Conservation (phyloP, 2,797 vertebrate species). For the Denticeps clupeoides region DNA sequence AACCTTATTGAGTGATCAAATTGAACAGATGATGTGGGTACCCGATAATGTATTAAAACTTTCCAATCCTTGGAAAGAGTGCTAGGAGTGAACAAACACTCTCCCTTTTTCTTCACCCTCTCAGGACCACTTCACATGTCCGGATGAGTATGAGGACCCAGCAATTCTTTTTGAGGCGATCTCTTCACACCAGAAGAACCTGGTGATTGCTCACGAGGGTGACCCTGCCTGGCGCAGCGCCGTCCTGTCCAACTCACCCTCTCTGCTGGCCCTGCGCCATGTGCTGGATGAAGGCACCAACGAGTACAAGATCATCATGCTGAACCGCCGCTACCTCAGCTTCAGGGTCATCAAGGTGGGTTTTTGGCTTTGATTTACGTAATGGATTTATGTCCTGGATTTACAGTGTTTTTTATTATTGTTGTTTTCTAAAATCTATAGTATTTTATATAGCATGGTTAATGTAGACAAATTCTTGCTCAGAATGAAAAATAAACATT, state of each 20-base stretch:
- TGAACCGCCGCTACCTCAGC: slow-evolving; percentile 90
- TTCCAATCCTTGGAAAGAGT: too few relatives aligned
- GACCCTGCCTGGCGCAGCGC: slow-evolving; percentile 96
- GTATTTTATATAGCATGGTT: too few relatives aligned
- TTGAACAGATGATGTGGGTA: too few relatives aligned
- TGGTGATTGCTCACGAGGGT: slow-evolving; percentile 93
- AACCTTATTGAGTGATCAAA: too few relatives aligned
- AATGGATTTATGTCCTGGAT: too few relatives aligned
- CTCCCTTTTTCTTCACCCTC: not conserved
- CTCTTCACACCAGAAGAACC: slow-evolving; percentile 80
- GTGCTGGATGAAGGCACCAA: slow-evolving; percentile 96
- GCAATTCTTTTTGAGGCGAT: slow-evolving; percentile 91
- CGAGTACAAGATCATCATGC: slow-evolving; percentile 97
- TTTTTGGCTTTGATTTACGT: too few relatives aligned
- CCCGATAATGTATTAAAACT: too few relatives aligned
- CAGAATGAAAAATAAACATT: too few relatives aligned
- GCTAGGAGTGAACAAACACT: not conserved
- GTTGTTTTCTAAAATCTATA: too few relatives aligned
- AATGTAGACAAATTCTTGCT: too few relatives aligned
- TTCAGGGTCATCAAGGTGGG: slow-evolving; percentile 93
- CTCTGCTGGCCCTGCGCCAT: slow-evolving; percentile 86
- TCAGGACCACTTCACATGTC: slow-evolving; percentile 97
- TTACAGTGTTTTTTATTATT: too few relatives aligned
- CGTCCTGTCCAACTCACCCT: slow-evolving; percentile 86
- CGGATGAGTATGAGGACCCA: slow-evolving; percentile 94